Conservation (phyloP, 2,113 vertebrate species). For the Thermophis baileyi region DNA sequence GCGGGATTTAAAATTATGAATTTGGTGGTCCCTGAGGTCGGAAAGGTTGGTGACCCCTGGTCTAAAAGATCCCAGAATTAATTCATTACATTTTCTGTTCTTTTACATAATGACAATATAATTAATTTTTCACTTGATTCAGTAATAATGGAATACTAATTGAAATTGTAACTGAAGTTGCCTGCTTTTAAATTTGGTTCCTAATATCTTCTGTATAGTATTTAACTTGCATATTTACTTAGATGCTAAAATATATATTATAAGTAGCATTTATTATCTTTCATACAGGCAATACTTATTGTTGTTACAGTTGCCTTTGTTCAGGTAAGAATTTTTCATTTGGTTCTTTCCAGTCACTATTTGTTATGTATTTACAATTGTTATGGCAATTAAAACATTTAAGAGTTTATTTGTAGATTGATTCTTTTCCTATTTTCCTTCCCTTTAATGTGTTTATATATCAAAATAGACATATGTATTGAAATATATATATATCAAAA, state of each 20-base stretch:
- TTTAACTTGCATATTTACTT: not conserved
- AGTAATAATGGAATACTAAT: not conserved
- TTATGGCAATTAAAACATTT: not conserved
- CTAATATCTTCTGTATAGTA: not conserved
- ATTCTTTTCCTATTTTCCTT: not conserved
- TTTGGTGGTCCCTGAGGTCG: no score
- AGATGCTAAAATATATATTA: not conserved
- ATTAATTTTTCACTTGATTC: not conserved
- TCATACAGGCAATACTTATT: slow-evolving; percentile 90
- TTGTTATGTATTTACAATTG: not conserved
- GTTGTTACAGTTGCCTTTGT: slow-evolving; percentile 98
- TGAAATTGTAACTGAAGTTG: not conserved
- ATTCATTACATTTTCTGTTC: not conserved
- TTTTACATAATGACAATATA: not conserved
- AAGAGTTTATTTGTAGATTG: not conserved
- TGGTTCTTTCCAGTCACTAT: not conserved
- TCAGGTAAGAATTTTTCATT: slow-evolving; percentile 76
- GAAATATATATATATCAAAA: not conserved
- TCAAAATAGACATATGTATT: not conserved
- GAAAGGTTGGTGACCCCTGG: no score
- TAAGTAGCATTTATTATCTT: slow-evolving; percentile 18
- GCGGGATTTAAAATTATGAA: no score
- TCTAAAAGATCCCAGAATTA: not conserved
- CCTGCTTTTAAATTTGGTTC: not conserved
- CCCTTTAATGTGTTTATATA: not conserved